phyloP scores from a whole-genome alignment of 1,140 invertebrate species.

The Homarus americanus region DNA sequence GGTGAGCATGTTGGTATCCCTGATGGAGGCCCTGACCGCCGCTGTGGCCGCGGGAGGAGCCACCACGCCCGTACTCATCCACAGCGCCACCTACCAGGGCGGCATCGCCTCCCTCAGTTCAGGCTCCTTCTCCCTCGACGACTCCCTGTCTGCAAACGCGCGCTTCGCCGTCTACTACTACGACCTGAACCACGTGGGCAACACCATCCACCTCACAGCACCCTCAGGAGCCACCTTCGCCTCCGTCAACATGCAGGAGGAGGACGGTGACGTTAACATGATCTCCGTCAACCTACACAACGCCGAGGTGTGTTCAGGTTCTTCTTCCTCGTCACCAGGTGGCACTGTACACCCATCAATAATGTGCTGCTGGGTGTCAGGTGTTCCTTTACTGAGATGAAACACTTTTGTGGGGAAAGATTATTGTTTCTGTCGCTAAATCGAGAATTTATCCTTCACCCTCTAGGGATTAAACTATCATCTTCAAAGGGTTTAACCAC shows the following conservation, averaged over 20 bases:
- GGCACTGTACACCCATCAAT: too few species aligned
- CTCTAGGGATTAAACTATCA: too few species aligned
- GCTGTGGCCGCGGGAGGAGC: constrained; percentile 69
- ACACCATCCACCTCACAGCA: constrained; percentile 68
- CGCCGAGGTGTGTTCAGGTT: constrained; percentile 69
- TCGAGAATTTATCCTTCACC: too few species aligned
- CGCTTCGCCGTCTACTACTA: constrained; percentile 76
- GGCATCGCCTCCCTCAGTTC: constrained; percentile 73
- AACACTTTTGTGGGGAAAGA: too few species aligned
- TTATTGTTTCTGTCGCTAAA: too few species aligned
- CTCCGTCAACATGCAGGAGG: constrained; percentile 73
- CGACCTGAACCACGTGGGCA: constrained; percentile 75
- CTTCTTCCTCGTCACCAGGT: too few species aligned
- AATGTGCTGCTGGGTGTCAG: too few species aligned
- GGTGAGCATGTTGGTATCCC: constrained; percentile 79
- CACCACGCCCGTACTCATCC: constrained; percentile 67
- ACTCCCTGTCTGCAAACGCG: constrained; percentile 74
- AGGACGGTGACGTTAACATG: constrained; percentile 74
- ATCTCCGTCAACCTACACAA: constrained; percentile 73
- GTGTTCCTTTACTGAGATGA: too few species aligned
- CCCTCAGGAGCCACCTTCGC: constrained; percentile 64
- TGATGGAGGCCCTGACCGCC: constrained; percentile 73
- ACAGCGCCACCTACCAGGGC: constrained; percentile 69
- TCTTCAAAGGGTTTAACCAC: too few species aligned
- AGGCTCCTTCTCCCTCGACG: constrained; percentile 75